Evolutionary conservation across 1,140 invertebrate species (phyloP), one percentile per base, ranked within the genome.

Genomic region (Colletes latitarsis): DNA sequence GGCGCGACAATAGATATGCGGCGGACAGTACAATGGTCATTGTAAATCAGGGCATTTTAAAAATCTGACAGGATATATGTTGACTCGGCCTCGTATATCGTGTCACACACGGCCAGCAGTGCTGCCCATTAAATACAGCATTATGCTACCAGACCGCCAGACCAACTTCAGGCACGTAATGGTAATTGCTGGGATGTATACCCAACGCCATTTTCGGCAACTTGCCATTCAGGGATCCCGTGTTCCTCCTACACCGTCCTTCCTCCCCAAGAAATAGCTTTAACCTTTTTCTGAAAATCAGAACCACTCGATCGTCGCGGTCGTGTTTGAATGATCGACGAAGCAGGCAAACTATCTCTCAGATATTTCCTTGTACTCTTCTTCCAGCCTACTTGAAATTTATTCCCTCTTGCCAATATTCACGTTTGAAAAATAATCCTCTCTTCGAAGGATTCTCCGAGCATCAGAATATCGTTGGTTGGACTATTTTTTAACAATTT

Each of bases 31-130:
- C 92, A 92, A 92, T 92, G 89, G 88, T 90, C 88, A 90, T 90
- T 91, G 90, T 92, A 93, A 93, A 93, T 93, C 92, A 92, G 88
- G 81, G 90, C 90, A 92, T 92, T 92, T 92, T 88, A 89, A 92
- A 92, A 91, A 93, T 91, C 91, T 91, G 89, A 91, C 89, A 86
- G 88, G 89, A 92, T 92, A 91, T 92, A 91, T 91, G 90, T 92
- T 91, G 91, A 90, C 90, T 91, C 86, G 87, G 78, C 83, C 88
- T 90, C 91, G 91, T 92, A 92, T 91, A 92, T 92, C 89, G 88
- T 87, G 83, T 90, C 88, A 88, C 88, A 89, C 90, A 88, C 89
- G 82, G 76, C 80, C 66, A 52, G 71, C 80, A 77, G 53, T 81
- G 81, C 87, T 88, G 84, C 85, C 89, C 91, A 92, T 93, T 92